Evolutionary conservation across 2,888 invertebrate species (phyloP).

Genomic region (Furcula furcula): DNA sequence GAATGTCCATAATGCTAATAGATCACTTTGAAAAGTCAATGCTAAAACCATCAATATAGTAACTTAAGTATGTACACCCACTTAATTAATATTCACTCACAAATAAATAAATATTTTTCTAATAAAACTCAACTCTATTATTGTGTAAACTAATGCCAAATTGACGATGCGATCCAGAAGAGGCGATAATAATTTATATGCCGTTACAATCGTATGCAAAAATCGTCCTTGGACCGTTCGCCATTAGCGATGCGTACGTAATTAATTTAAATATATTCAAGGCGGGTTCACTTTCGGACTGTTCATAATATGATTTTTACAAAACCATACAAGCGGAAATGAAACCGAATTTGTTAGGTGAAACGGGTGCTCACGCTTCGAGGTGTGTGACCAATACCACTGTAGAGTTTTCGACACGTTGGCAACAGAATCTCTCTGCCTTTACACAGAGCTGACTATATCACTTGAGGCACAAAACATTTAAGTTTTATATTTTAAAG

Average conservation of each 20-base stretch:
- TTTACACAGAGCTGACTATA: constrained; percentile 1
- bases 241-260: constrained; percentile 53
- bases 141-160: constrained; percentile 19
- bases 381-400: not conserved
- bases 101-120: constrained; percentile 15
- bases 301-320: constrained; percentile 56
- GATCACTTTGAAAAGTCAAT: constrained; percentile 16
- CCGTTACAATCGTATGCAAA: constrained; percentile 67
- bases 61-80: constrained; percentile 3
- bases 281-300: constrained; percentile 60
- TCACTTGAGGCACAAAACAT: not conserved
- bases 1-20: constrained; percentile 9
- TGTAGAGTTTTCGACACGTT: not conserved
- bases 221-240: constrained; percentile 68
- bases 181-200: constrained; percentile 45
- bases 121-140: constrained; percentile 12
- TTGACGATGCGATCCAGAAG: constrained; percentile 23
- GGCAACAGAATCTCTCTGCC: not conserved
- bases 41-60: constrained; percentile 7
- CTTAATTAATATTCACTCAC: constrained; percentile 15
- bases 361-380: constrained; percentile 25
- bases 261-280: constrained; percentile 75
- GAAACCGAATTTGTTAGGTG: constrained; percentile 42
- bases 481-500: constrained; percentile 1
- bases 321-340: constrained; percentile 56